These are phyloP conservation scores for Oxygymnocypris stewartii DNA, from an alignment of 2,113 vertebrate species.

Conservation along the genomic window DNA sequence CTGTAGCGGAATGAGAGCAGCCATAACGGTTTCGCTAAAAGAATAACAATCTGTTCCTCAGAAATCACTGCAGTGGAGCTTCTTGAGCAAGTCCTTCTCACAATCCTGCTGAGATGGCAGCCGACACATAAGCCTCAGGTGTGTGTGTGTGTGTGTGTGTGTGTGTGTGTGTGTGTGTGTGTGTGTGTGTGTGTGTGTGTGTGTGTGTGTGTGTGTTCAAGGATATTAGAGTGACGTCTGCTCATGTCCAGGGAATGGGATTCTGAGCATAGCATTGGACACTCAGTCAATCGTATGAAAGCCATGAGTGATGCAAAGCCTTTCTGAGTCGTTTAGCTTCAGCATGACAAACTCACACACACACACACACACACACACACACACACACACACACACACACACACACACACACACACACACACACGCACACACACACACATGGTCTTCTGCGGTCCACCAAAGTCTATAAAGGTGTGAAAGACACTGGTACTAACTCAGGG, in stretches of 20 bases:
- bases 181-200: too few relatives aligned
- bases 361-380: not conserved
- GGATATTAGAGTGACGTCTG: not conserved
- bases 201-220: not conserved
- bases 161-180: too few relatives aligned
- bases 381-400: conserved; percentile 10
- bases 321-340: not conserved
- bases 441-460: conserved; percentile 16
- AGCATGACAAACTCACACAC: conserved; percentile 9
- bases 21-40: not conserved
- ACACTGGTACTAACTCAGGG: conserved; percentile 36
- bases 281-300: conserved; percentile 14
- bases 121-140: not conserved
- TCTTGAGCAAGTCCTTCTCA: conserved; percentile 7
- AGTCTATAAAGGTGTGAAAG: conserved; percentile 53
- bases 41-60: conserved; percentile 14
- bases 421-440: not conserved
- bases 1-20: not conserved
- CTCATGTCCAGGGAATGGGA: not conserved
- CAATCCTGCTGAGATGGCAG: conserved; percentile 21
- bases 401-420: not conserved
- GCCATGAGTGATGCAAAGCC: conserved; percentile 39
- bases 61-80: not conserved
- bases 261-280: conserved; percentile 20
- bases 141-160: conserved; percentile 1